Evolutionary conservation across 2,113 vertebrate genomes (phyloP), one percentile per base, ranked within the genome.

Genomic region (Atrichornis clamosus): DNA sequence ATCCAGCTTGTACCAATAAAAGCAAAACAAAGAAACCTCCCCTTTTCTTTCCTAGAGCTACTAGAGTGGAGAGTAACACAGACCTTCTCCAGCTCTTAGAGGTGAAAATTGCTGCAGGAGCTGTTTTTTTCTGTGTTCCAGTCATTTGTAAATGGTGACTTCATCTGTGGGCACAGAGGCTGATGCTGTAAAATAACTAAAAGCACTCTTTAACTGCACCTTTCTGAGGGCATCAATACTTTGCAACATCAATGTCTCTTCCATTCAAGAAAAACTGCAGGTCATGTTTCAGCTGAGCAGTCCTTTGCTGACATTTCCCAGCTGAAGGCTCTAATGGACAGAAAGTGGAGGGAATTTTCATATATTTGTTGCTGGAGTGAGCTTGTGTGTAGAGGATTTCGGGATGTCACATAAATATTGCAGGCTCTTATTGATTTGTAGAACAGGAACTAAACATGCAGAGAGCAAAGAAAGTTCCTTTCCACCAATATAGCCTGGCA

Each of bases 391-490:
- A 47, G 56, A 75, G 41, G 39, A 67, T 69, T 83, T 87, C 27
- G 75, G 60, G 83, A 74, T 76, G 76, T 81, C 95, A 96, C 82
- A 67, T 94, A 95, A 93, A 95, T 92, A 92, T 72, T 95, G 79
- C 47, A 88, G 50, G 58, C 21, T 59, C 3, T 62, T 93, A 95
- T 46, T 88, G 88, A 95, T 94, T 96, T 90, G 72, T 85, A 59
- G 55, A 84, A 69, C 23, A 90, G 64, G 13, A 91, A 63, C 27
- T 28, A 49, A 21, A 56, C 5, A n/a, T 30, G 37, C 81, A 87
- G 60, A 56, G 59, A 80, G 42, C 70, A 83, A 73, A 53, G 42
- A 3, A 77, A 87, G 64, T 88, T 88, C 76, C 79, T 69, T 67
- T 63, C 58, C 28, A 52, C 60, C 64, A 30, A 53, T 70, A 85